A percentile compares a stretch with the other conserved stretches of the same genome.
These are phyloP conservation scores for Himalopsyche japonica DNA, from an alignment of 2,888 invertebrate species.

Conservation along the genomic window DNA sequence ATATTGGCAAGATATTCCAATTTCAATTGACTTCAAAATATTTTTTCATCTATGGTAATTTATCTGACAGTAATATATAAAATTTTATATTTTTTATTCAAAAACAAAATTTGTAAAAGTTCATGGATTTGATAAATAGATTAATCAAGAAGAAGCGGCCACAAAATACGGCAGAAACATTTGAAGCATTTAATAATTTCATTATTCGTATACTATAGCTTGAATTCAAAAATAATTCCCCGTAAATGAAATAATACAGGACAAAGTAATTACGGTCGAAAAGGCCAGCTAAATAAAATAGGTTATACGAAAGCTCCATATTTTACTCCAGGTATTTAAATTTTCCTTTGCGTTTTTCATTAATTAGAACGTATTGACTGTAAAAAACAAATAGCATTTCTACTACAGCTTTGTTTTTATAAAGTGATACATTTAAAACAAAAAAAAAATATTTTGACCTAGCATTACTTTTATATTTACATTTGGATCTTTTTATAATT, in stretches of 20 bases:
- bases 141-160: neutral
- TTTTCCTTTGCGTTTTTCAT: neutral
- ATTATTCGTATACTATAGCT: neutral
- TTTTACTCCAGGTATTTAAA: neutral
- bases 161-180: neutral
- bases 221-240: neutral
- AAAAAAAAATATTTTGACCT: no score
- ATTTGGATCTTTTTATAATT: no score
- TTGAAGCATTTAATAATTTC: neutral
- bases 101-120: neutral
- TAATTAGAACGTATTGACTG: neutral
- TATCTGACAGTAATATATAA: neutral
- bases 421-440: no score
- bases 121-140: neutral
- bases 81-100: neutral
- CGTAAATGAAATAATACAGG: neutral
- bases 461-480: no score
- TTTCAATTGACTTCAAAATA: no score
- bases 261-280: neutral
- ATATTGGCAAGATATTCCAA: no score
- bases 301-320: neutral
- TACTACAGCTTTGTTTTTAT: no score
- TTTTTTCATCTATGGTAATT: no score
- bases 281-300: neutral
- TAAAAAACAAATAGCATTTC: neutral